Base-by-base conservation (phyloP, 64 coral and sea anemone genomes). In the Acropora tenuis region DNA sequence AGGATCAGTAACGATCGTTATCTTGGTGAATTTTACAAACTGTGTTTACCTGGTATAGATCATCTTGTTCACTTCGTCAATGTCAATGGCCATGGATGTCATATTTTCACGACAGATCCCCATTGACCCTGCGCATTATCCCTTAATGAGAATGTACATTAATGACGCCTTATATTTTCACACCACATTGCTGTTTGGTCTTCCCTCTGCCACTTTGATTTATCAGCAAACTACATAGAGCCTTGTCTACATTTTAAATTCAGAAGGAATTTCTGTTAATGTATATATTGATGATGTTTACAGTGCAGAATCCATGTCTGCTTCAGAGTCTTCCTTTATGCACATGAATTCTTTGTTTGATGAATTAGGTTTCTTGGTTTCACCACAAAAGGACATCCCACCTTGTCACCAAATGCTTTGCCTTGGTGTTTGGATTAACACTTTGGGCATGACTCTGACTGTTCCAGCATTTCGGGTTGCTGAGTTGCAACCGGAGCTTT, bases 91-190 rank as follows among this genome's bases (percentile, higher is more conserved):
- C 67, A 45, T 43, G 87, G 87, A 17, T 94, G 87, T 89, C 87
- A 89, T 68, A 79, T 94, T 8, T 94, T 94, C 86, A 90, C 92
- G 92, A 40, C 92, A 93, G 47, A 93, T 93, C 42, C 86, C 86
- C 80, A 77, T 93, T 12, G 92, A 93, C 80, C 92, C 92, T 15
- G 41, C 6, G 12, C 85, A 93, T 79, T 90, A 79, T 47, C 73
- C 60, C 19, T 50, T 75, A 18, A 63, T 85, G 4, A 81, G 80
- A 0, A 60, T 85, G 20, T 69, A 43, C 48, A 75, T 92, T 69
- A 63, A 92, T 52, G 74, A 48, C 74, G 13, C 85, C 2, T 78
- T 92, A 5, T 86, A 77, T 19, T 93, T 93, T 88, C 71, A 93
- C 50, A 82, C 53, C 48, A 15, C 75, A 6, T 68, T 93, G 58